Evolutionary conservation across 53 echinoderm and acorn worm genomes (phyloP), one percentile per base, ranked within the genome.

Genomic region (Echinometra lucunter): DNA sequence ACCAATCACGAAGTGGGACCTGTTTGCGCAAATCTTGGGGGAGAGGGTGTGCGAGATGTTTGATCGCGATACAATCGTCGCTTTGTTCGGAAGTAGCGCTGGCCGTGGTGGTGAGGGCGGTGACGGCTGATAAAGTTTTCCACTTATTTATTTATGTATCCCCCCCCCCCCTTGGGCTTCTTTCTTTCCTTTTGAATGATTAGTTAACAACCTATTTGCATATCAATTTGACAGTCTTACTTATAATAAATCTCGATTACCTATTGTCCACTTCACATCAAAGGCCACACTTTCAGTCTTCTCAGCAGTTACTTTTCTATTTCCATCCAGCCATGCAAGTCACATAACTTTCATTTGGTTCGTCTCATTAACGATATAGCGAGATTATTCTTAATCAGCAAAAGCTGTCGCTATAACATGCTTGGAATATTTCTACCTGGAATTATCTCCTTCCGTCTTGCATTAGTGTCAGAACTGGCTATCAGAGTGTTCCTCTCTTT

Each of bases 301-400:
- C 2, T 28, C 34, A 32, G 12, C 32, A 28, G 69, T 69, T 32
- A 69, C 30, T 28, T 28, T 34, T 28, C 42, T 11, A 85, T 28
- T 10, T 28, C 85, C 19, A 23, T 1, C 49, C 13, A 27, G 85
- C 16, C 30, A 85, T 85, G 45, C 85, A 49, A 85, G 49, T 85
- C 85, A 85, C 85, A 85, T 85, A 85, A 28, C n/a, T 85, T 85
- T 8, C 45, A 53, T 85, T 85, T 49, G 53, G 13, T 30, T 53
- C 85, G 47, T 47, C 21, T 30, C 85, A 85, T 85, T 85, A 53
- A 45, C 28, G n/a, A 21, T 45, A 49, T 85, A 85, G 44, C 47
- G 49, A 16, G n/a, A 13, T 10, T n/a, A 19, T 49, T 85, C 49
- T 85, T 47, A 85, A 85, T 85, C 49, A 49, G 30, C 5, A 30